Evolutionary conservation across 2,113 vertebrate genomes (phyloP).

Genomic region (Limanda limanda): DNA sequence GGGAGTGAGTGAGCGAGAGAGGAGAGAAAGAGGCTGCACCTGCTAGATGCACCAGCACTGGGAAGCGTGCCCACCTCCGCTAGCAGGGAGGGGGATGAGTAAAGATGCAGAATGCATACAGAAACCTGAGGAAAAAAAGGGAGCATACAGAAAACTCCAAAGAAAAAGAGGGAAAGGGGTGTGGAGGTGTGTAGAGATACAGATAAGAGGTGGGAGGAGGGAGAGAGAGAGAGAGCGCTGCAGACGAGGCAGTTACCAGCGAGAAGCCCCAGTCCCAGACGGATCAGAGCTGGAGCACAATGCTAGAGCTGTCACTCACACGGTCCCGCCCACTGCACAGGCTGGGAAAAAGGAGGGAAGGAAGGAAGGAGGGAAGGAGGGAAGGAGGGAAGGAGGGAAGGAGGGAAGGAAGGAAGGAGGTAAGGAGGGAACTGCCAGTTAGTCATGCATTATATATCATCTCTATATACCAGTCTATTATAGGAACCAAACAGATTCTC

Average conservation of each 20-base stretch:
- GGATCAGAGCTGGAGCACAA: constrained; percentile 80
- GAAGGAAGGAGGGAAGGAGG: background rate
- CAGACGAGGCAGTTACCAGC: constrained; percentile 46
- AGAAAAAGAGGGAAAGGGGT: background rate
- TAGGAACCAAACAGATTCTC: no score
- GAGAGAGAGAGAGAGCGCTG: constrained; percentile 37
- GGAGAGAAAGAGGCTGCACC: constrained; percentile 76
- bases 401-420: background rate
- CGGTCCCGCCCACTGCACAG: constrained; percentile 46
- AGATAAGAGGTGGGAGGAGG: constrained; percentile 63
- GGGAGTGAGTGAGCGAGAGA: constrained; percentile 75
- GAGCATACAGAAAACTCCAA: constrained; percentile 49
- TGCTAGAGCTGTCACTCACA: constrained; percentile 61
- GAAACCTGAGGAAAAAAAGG: constrained; percentile 21
- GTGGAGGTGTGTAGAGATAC: constrained; percentile 60
- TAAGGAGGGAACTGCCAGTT: no score
- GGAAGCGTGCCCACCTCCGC: constrained; percentile 75
- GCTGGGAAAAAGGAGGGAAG: background rate
- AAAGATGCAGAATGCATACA: constrained; percentile 66
- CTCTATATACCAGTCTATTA: no score
- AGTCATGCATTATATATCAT: background rate
- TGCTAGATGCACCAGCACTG: constrained; percentile 76
- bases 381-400: background rate
- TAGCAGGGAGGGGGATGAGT: constrained; percentile 56
- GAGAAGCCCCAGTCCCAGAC: constrained; percentile 49